A percentile compares a stretch with the other conserved stretches of the same genome.
These are phyloP conservation scores for Parotocinclus haroldoi DNA, from an alignment of 2,797 vertebrate species.

Conservation along the genomic window DNA sequence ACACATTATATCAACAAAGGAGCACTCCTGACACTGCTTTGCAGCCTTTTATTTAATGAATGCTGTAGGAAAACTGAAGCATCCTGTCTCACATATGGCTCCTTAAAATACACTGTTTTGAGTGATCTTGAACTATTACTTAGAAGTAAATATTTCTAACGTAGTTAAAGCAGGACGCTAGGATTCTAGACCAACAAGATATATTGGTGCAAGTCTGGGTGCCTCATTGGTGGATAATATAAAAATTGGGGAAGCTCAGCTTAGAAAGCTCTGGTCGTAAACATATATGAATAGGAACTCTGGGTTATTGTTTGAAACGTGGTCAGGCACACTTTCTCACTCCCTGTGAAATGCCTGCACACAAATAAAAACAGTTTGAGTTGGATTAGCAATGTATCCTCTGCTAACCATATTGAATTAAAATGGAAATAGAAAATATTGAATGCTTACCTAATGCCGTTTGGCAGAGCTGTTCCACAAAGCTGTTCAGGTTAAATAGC, in stretches of 20 bases:
- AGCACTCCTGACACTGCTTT: conserved; percentile 8
- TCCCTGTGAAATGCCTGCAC: background rate
- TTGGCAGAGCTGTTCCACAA: conserved; percentile 6
- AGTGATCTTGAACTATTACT: background rate
- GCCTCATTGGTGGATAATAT: conserved; percentile 1
- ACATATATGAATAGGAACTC: conserved; percentile 24
- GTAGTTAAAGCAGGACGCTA: background rate
- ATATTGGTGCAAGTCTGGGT: background rate
- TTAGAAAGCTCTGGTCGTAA: conserved; percentile 8
- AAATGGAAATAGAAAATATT: no score
- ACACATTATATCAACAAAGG: conserved; percentile 20
- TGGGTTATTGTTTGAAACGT: background rate
- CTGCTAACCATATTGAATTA: background rate
- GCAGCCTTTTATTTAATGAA: conserved; percentile 10
- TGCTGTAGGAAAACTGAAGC: background rate
- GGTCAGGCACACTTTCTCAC: conserved; percentile 8
- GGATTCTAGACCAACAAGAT: background rate
- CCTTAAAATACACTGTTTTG: conserved; percentile 5
- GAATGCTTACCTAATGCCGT: background rate
- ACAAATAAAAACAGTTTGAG: no score
- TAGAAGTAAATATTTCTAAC: background rate
- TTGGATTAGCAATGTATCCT: background rate
- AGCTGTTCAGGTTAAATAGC: conserved; percentile 28
- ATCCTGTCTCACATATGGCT: conserved; percentile 1
- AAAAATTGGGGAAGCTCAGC: conserved; percentile 3